phyloP scores from a whole-genome alignment of 2,797 vertebrate genomes.

The Loris lydekkerianus region DNA sequence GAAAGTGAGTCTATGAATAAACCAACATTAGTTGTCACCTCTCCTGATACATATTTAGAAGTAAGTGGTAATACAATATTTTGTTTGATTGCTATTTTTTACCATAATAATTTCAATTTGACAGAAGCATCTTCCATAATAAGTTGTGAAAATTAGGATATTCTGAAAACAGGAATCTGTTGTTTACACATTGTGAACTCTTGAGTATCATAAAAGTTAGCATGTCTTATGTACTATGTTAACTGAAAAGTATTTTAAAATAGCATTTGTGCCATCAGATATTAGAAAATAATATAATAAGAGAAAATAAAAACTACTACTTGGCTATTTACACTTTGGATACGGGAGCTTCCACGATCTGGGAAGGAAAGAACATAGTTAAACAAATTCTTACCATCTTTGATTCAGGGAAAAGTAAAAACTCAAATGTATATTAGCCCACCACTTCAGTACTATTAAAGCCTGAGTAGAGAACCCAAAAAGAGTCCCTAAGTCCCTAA shows the following conservation, averaged over 20 bases:
- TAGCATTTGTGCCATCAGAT: neutral
- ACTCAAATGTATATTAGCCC: too few species aligned
- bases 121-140: neutral
- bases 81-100: neutral
- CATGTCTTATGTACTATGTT: neutral
- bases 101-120: neutral
- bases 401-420: neutral
- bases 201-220: neutral
- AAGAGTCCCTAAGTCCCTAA: too few species aligned
- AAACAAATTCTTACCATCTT: neutral
- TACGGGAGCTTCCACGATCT: neutral
- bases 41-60: neutral
- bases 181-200: neutral
- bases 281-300: neutral
- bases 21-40: neutral
- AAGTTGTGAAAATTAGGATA: neutral
- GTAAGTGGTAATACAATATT: neutral
- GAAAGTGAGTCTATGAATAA: neutral
- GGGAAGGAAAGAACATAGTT: neutral
- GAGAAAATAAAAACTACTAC: neutral
- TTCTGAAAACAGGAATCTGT: neutral
- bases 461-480: too few species aligned
- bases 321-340: neutral
- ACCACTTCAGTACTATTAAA: too few species aligned
- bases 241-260: neutral